Percentiles rank a stretch among this genome's conserved stretches.
These are phyloP conservation scores for Philaenus spumarius DNA, from an alignment of 1,140 invertebrate species.

Conservation along the genomic window DNA sequence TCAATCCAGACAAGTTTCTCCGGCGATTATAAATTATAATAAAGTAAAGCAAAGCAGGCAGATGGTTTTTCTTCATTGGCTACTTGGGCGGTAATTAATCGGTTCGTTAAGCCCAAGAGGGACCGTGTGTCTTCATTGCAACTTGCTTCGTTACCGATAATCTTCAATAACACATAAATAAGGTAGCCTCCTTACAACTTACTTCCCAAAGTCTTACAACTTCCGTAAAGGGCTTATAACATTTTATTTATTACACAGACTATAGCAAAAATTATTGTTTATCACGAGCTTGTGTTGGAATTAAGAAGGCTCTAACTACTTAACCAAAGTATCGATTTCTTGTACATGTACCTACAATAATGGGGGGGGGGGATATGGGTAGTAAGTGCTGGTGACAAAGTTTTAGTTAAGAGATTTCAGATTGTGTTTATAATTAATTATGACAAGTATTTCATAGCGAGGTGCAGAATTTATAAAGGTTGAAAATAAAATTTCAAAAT, in stretches of 20 bases:
- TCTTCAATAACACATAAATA: slow-evolving; percentile 15
- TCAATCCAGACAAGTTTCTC: too few species aligned
- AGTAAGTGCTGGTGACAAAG: too few species aligned
- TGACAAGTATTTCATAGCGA: too few species aligned
- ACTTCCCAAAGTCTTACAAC: slow-evolving; percentile 15
- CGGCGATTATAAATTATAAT: too few species aligned
- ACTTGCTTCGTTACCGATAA: background rate
- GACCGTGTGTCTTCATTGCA: slow-evolving; percentile 12
- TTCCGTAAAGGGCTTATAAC: slow-evolving; percentile 12
- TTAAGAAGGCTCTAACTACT: background rate
- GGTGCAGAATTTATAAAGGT: too few species aligned
- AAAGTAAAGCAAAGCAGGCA: too few species aligned
- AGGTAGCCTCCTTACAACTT: slow-evolving; percentile 14
- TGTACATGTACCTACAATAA: too few species aligned
- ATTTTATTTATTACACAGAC: slow-evolving; percentile 12
- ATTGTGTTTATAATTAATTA: too few species aligned
- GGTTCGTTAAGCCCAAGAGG: background rate
- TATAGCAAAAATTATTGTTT: slow-evolving; percentile 16
- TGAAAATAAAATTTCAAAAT: too few species aligned
- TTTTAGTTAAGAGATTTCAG: too few species aligned
- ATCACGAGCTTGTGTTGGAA: background rate
- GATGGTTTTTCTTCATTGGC: background rate
- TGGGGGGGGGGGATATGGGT: too few species aligned
- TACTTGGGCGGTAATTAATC: slow-evolving; percentile 6
- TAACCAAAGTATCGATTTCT: slow-evolving; percentile 6